phyloP scores from a whole-genome alignment of 2,113 vertebrate genomes.

The Tonatia bakeri region DNA sequence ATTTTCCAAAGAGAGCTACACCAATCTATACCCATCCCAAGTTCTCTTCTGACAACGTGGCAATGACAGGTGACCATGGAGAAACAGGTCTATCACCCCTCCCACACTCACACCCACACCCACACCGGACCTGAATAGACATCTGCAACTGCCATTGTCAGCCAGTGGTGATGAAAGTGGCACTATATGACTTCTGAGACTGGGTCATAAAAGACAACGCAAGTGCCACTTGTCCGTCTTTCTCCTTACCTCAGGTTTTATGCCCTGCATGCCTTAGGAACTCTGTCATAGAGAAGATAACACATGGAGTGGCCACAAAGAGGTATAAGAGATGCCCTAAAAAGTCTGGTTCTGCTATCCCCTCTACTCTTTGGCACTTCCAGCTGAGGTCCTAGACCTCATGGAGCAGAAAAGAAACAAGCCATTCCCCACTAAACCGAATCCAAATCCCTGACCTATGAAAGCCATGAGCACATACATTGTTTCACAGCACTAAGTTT shows the following conservation, averaged over 20 bases:
- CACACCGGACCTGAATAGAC: not conserved
- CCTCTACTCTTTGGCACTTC: not conserved
- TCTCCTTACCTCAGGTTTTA: not conserved
- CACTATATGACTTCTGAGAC: not conserved
- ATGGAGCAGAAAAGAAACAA: not conserved
- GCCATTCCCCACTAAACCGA: not conserved
- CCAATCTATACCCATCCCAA: not conserved
- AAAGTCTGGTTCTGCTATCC: not conserved
- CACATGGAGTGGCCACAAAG: not conserved
- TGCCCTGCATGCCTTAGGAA: fast-evolving
- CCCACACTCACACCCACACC: not conserved
- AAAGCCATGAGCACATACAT: not conserved
- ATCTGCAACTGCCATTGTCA: not conserved
- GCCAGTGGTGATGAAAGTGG: not conserved
- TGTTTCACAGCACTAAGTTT: not conserved
- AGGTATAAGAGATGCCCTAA: not conserved
- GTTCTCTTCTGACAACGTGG: not conserved
- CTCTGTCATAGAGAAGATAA: not conserved
- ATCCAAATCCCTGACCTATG: not conserved
- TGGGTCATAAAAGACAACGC: not conserved
- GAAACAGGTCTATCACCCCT: not conserved
- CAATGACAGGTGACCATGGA: not conserved
- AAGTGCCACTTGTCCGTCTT: not conserved
- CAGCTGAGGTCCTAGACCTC: not conserved
- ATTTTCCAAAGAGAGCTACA: not conserved